Evolutionary conservation across 2,797 vertebrate genomes (phyloP).

Genomic region (Eulemur rubriventer): DNA sequence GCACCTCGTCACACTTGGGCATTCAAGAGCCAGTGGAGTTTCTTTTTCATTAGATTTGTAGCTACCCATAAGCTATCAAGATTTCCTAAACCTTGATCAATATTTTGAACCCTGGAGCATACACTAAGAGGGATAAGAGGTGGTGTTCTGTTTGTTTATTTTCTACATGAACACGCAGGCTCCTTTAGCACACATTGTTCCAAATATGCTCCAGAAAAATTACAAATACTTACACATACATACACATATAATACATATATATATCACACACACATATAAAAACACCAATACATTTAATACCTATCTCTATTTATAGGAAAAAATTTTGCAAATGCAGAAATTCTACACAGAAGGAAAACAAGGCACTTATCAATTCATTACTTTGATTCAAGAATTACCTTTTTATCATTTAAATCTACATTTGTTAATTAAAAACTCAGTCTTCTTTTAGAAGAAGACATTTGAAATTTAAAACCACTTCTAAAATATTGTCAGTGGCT

Average conservation of each 20-base stretch:
- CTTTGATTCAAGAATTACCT: background rate
- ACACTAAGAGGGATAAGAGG: background rate
- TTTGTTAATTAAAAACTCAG: background rate
- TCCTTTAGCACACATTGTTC: background rate
- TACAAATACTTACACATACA: background rate
- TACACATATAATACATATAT: background rate
- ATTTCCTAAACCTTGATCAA: background rate
- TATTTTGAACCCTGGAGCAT: background rate
- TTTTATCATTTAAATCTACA: background rate
- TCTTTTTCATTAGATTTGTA: background rate
- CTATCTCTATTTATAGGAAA: background rate
- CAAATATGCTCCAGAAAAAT: background rate
- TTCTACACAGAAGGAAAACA: background rate
- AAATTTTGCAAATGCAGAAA: background rate
- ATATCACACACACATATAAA: background rate
- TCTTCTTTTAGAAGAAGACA: background rate
- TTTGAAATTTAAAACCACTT: background rate
- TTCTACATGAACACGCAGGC: background rate
- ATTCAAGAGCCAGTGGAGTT: background rate
- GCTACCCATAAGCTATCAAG: background rate
- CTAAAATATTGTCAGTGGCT: background rate
- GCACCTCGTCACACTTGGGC: rapidly evolving
- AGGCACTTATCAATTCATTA: background rate
- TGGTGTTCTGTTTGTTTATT: background rate
- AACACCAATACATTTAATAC: background rate